Evolutionary conservation across 37 sponge, comb jelly and placozoan genomes (phyloP).

Genomic region (Petrosia ficiformis): DNA sequence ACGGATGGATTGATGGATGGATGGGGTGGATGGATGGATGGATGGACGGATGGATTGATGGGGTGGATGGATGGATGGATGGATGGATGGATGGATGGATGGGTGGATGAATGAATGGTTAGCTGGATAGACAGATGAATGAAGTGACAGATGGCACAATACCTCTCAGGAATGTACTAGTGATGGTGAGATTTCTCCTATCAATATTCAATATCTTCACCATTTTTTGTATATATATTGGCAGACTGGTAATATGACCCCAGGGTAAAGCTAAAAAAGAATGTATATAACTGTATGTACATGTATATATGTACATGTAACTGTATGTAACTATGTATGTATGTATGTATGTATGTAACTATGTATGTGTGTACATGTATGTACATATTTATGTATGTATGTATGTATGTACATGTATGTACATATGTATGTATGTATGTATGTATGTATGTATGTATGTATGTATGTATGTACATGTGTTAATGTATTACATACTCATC

Average conservation of each 20-base stretch:
- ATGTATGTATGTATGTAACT: not conserved
- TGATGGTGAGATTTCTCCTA: slow-evolving; percentile 42
- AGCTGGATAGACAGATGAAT: no score
- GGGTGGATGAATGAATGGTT: no score
- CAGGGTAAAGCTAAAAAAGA: slow-evolving; percentile 41
- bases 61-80: no score
- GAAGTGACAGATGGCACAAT: no score
- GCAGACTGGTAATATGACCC: slow-evolving; percentile 42
- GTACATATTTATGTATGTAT: no score
- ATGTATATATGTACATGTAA: not conserved
- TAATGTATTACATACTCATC: slow-evolving; percentile 38
- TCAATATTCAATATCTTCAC: slow-evolving; percentile 31
- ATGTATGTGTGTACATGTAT: not conserved
- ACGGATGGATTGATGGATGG: no score
- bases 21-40: no score
- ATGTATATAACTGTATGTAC: not conserved
- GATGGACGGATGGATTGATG: no score
- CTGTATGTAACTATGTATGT: slow-evolving; percentile 33
- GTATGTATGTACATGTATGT: not conserved
- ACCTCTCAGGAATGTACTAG: slow-evolving; percentile 42
- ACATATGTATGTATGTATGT: not conserved
- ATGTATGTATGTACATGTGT: not conserved
- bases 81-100: no score
- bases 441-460: not conserved
- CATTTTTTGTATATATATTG: slow-evolving; percentile 15